phyloP scores from a whole-genome alignment of 2,888 invertebrate species.

The Metopia argyrocephala region DNA sequence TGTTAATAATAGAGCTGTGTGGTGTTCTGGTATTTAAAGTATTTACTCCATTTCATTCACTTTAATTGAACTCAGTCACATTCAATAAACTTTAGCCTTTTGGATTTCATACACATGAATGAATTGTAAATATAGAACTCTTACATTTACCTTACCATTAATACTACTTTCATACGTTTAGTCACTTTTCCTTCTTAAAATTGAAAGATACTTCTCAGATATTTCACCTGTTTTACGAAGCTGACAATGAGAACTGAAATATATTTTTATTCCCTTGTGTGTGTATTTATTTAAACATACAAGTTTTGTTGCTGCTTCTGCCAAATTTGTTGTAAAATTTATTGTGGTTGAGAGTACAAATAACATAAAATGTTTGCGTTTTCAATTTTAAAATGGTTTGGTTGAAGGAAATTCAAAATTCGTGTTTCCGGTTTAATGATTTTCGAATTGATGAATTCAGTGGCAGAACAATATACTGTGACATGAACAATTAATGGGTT shows the following conservation, averaged over 20 bases:
- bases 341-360: constrained; percentile 29
- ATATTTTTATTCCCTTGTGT: neutral
- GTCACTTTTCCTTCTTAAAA: no score
- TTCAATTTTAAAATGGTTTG: neutral
- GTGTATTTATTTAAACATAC: no score
- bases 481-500: neutral
- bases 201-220: neutral
- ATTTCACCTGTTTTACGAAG: neutral
- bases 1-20: no score
- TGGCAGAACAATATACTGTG: neutral
- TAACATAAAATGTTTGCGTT: no score
- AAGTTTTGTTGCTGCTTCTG: no score
- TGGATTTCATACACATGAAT: no score
- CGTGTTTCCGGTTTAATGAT: constrained; percentile 49
- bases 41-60: no score
- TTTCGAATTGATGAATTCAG: neutral
- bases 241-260: constrained; percentile 12
- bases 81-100: constrained; percentile 40
- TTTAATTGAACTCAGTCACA: constrained; percentile 23
- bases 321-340: constrained; percentile 50
- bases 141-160: neutral
- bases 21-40: no score
- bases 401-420: constrained; percentile 52
- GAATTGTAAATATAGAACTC: constrained; percentile 56
- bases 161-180: no score